These are phyloP conservation scores for Sialis fuliginosa DNA, from an alignment of 2,888 invertebrate genomes.

Conservation along the genomic window DNA sequence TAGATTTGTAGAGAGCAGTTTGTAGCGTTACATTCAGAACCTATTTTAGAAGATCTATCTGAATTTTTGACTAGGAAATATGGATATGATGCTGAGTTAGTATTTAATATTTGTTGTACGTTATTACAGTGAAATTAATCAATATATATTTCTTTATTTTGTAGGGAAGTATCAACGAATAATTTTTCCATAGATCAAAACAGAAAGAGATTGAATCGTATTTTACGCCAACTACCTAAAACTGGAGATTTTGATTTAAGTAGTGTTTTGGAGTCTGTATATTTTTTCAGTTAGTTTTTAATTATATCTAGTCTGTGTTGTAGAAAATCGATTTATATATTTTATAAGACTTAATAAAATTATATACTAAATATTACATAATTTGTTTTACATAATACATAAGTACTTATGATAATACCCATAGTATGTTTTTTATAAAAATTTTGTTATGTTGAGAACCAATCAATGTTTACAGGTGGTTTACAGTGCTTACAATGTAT, in stretches of 20 bases:
- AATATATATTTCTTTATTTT: conserved; percentile 12
- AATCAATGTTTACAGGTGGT: too few species aligned
- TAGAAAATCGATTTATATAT: background rate
- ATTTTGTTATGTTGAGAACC: too few species aligned
- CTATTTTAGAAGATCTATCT: conserved; percentile 77
- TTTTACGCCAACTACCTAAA: conserved; percentile 44
- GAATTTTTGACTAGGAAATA: conserved; percentile 50
- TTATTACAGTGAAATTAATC: conserved; percentile 1
- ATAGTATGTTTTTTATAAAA: too few species aligned
- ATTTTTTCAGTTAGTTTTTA: conserved; percentile 62
- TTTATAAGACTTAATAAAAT: background rate
- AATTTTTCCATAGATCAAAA: conserved; percentile 33
- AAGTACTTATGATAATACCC: too few species aligned
- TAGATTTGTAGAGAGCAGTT: conserved; percentile 95
- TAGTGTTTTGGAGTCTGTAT: conserved; percentile 57
- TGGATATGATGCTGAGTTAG: conserved; percentile 42
- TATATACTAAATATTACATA: background rate
- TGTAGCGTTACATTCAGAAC: conserved; percentile 84
- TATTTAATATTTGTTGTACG: conserved; percentile 3
- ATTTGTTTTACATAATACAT: too few species aligned
- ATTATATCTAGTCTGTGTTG: background rate
- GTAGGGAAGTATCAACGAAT: conserved; percentile 30
- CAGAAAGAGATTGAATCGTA: conserved; percentile 41
- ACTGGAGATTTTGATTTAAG: conserved; percentile 63
- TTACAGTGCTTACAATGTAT: too few species aligned